Conservation (phyloP, 2,797 vertebrate species). For the Anabas testudineus region DNA sequence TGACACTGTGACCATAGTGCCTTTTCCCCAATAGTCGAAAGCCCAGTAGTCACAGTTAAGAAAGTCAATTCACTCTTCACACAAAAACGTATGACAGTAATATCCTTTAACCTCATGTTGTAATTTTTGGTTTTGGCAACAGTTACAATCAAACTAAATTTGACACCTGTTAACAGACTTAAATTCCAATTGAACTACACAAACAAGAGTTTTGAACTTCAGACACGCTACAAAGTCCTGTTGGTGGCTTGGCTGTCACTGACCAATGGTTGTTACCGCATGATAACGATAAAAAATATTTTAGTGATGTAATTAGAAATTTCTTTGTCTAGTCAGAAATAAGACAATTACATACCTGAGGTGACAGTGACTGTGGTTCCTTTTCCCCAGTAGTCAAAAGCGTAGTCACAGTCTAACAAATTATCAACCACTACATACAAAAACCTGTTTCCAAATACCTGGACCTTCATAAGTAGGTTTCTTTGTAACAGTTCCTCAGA, state of each 20-base stretch:
- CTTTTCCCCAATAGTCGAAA: constrained; percentile 77
- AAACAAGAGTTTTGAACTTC: background rate
- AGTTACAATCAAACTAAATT: background rate
- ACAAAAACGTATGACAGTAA: constrained; percentile 45
- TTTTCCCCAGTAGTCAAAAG: constrained; percentile 64
- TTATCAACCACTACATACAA: constrained; percentile 25
- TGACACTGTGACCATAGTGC: constrained; percentile 75
- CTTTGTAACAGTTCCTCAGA: background rate
- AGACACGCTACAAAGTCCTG: background rate
- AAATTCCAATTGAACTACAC: background rate
- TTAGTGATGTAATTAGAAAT: background rate
- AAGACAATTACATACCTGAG: constrained; percentile 62
- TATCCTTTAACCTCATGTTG: background rate
- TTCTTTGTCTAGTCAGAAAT: background rate
- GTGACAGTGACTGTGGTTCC: constrained; percentile 66
- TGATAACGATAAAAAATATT: background rate
- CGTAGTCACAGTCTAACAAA: constrained; percentile 51
- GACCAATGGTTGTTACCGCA: background rate
- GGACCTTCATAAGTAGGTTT: background rate
- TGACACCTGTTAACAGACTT: background rate
- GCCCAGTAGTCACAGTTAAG: constrained; percentile 57
- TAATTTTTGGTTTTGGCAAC: background rate
- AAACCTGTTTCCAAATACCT: constrained; percentile 32
- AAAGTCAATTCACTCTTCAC: background rate
- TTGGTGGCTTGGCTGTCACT: background rate